Evolutionary conservation across 2,888 invertebrate genomes (phyloP).

Genomic region (Drosophila histrio): DNA sequence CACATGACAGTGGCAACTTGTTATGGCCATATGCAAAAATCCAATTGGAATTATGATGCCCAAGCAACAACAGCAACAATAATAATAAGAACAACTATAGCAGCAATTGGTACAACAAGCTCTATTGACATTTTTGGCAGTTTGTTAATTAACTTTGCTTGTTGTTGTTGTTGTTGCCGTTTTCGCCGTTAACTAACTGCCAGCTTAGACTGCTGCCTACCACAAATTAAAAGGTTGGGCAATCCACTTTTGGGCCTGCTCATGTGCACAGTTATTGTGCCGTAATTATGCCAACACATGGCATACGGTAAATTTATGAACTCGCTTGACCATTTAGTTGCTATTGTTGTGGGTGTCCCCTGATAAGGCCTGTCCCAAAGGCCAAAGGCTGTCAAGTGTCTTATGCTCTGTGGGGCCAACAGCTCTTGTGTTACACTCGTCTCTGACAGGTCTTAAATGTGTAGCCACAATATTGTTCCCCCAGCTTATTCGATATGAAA

Average conservation of each 20-base stretch:
- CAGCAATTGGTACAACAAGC: conserved; percentile 36
- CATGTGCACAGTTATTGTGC: conserved; percentile 62
- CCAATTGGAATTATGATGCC: conserved; percentile 78
- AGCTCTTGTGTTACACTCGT: conserved; percentile 21
- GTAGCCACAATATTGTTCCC: conserved; percentile 23
- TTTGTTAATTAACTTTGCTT: conserved; percentile 83
- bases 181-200: conserved; percentile 65
- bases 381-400: conserved; percentile 78
- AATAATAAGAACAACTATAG: conserved; percentile 36
- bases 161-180: conserved; percentile 56
- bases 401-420: conserved; percentile 40
- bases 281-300: conserved; percentile 79
- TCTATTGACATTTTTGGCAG: conserved; percentile 82
- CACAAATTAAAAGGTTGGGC: conserved; percentile 80
- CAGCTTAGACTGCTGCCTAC: conserved; percentile 39
- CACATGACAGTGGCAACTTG: conserved; percentile 80
- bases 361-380: conserved; percentile 76
- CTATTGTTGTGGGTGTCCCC: conserved; percentile 66
- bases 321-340: conserved; percentile 64
- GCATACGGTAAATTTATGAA: conserved; percentile 69
- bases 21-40: conserved; percentile 79
- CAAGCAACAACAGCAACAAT: conserved; percentile 44
- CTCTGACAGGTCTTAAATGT: conserved; percentile 34
- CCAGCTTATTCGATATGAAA: conserved; percentile 33
- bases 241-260: conserved; percentile 74